phyloP scores from a whole-genome alignment of 1,140 invertebrate genomes.

The Elymnias hypermnestra region DNA sequence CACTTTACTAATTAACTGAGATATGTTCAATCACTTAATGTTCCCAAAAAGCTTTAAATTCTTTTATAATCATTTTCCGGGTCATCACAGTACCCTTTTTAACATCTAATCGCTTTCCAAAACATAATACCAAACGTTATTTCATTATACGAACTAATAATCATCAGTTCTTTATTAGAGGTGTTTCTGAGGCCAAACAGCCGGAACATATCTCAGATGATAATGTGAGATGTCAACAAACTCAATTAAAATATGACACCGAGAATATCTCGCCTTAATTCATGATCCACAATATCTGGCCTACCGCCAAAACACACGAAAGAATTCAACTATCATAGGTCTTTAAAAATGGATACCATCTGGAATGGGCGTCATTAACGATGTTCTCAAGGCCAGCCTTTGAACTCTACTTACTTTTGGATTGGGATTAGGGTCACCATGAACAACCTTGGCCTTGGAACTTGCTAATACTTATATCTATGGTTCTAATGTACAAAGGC shows the following conservation, averaged over 20 bases:
- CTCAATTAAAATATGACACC: not conserved
- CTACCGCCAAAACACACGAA: not conserved
- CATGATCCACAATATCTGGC: not conserved
- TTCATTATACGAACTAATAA: too few species aligned
- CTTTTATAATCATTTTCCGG: too few species aligned
- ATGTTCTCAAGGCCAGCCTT: constrained; percentile 16
- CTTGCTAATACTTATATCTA: not conserved
- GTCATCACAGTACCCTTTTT: too few species aligned
- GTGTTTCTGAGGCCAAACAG: too few species aligned
- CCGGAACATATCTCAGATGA: not conserved
- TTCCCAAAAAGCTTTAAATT: too few species aligned
- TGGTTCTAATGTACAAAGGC: too few species aligned
- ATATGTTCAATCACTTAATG: too few species aligned
- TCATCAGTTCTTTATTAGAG: too few species aligned
- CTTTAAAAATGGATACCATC: not conserved
- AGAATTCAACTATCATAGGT: not conserved
- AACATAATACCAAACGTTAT: too few species aligned
- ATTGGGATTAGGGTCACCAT: not conserved
- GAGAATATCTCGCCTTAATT: not conserved
- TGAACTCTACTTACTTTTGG: constrained; percentile 3
- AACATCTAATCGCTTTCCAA: too few species aligned
- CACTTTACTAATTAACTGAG: too few species aligned
- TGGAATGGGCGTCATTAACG: constrained; percentile 1
- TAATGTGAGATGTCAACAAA: not conserved
- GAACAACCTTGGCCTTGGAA: not conserved